A percentile compares a stretch with the other conserved stretches of the same genome.
phyloP scores from a whole-genome alignment of 2,888 invertebrate species.

The Perithous albicinctus region DNA sequence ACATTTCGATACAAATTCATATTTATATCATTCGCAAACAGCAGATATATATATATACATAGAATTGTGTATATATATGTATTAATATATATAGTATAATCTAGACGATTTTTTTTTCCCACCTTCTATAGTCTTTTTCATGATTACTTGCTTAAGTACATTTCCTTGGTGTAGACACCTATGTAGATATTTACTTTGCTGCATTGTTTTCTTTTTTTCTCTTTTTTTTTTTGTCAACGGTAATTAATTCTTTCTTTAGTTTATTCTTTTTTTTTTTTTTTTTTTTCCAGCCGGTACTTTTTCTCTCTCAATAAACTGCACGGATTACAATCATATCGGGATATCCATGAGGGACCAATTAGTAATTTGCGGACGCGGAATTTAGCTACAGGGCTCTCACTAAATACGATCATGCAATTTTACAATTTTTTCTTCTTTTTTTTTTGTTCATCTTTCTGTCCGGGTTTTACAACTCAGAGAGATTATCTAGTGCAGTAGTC shows the following conservation, averaged over 20 bases:
- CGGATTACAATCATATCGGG: conserved; percentile 61
- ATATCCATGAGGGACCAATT: conserved; percentile 42
- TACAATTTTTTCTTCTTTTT: conserved; percentile 19
- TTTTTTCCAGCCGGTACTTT: conserved; percentile 29
- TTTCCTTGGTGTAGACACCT: conserved; percentile 73
- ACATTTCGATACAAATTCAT: conserved; percentile 75
- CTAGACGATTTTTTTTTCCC: conserved; percentile 68
- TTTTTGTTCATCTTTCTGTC: conserved; percentile 9
- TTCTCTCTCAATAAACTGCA: conserved; percentile 36
- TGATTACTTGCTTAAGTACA: conserved; percentile 80
- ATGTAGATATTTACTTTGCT: conserved; percentile 70
- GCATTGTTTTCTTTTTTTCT: conserved; percentile 53
- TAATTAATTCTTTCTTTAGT: conserved; percentile 54
- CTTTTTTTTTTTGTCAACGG: conserved; percentile 40
- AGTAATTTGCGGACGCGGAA: conserved; percentile 34
- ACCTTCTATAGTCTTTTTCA: conserved; percentile 64
- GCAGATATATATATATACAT: conserved; percentile 78
- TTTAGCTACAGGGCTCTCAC: conserved; percentile 48
- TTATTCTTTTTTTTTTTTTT: too few species aligned
- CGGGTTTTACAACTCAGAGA: conserved; percentile 46
- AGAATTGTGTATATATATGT: conserved; percentile 69
- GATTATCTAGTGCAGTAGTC: conserved; percentile 58
- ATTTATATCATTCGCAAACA: conserved; percentile 77
- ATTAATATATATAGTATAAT: conserved; percentile 72
- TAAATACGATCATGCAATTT: conserved; percentile 59